Percentiles rank a stretch among this genome's conserved stretches.
Evolutionary conservation across 2,797 vertebrate genomes (phyloP).

Genomic region (Sparus aurata): DNA sequence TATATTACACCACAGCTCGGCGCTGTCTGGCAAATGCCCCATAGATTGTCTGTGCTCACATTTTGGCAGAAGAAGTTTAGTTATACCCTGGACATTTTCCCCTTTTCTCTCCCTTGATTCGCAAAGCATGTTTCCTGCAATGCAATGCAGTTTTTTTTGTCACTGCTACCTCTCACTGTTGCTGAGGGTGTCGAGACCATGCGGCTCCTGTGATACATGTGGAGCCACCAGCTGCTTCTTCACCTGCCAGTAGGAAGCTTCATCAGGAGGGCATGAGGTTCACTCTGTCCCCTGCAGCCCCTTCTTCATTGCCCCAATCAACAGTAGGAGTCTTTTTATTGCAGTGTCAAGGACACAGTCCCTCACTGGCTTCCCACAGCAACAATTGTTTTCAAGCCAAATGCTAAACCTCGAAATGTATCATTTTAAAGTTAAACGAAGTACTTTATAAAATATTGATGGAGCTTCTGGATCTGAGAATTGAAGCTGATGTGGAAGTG

Average conservation of each 20-base stretch:
- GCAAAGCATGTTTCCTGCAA: not conserved
- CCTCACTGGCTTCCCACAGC: not conserved
- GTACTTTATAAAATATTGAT: too few species aligned
- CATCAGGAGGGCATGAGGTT: conserved; percentile 31
- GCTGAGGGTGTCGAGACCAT: conserved; percentile 18
- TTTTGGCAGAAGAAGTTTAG: not conserved
- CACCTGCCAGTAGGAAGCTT: conserved; percentile 43
- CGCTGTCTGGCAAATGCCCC: not conserved
- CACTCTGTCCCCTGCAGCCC: conserved; percentile 19
- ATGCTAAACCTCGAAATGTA: too few species aligned
- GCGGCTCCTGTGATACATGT: conserved; percentile 40
- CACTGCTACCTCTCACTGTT: not conserved
- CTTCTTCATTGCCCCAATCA: conserved; percentile 1
- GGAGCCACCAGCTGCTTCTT: conserved; percentile 60
- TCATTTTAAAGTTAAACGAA: too few species aligned
- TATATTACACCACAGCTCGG: not conserved
- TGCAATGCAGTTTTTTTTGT: not conserved
- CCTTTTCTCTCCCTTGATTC: not conserved
- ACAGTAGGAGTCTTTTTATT: not conserved
- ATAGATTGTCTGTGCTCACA: not conserved
- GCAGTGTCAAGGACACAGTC: not conserved
- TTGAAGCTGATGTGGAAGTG: too few species aligned
- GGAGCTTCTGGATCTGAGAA: too few species aligned
- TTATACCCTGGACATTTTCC: not conserved
- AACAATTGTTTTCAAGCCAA: not conserved